A percentile compares a stretch with the other conserved stretches of the same genome.
phyloP scores from a whole-genome alignment of 2,113 vertebrate species.

The Crotalus viridis region DNA sequence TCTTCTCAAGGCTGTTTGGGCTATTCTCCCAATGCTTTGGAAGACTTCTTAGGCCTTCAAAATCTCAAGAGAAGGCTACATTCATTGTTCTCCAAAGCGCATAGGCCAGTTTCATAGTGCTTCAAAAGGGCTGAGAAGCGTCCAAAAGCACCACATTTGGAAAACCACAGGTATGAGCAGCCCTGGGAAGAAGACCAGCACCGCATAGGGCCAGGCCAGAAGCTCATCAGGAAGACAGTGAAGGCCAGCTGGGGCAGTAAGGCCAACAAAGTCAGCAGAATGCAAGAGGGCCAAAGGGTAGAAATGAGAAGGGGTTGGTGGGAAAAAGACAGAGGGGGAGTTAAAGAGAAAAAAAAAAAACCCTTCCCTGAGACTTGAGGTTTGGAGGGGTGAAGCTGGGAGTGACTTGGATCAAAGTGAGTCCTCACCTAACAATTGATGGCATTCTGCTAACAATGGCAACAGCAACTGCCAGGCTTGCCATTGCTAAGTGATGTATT shows the following conservation, averaged over 20 bases:
- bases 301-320: not conserved
- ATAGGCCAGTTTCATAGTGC: not conserved
- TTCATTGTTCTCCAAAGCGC: not conserved
- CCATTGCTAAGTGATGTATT: not conserved
- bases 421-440: not conserved
- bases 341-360: not conserved
- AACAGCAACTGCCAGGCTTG: not conserved
- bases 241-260: not conserved
- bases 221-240: not conserved
- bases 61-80: not conserved
- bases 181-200: not conserved
- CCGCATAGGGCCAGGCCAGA: not conserved
- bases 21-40: not conserved
- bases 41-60: not conserved
- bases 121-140: not conserved
- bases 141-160: not conserved
- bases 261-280: not conserved
- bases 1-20: not conserved
- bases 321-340: not conserved
- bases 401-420: not conserved
- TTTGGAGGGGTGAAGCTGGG: not conserved
- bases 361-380: not conserved
- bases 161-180: not conserved
- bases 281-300: not conserved
- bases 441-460: not conserved